phyloP scores from a whole-genome alignment of 2,888 invertebrate genomes.

The Nipponacmea schrenckii region DNA sequence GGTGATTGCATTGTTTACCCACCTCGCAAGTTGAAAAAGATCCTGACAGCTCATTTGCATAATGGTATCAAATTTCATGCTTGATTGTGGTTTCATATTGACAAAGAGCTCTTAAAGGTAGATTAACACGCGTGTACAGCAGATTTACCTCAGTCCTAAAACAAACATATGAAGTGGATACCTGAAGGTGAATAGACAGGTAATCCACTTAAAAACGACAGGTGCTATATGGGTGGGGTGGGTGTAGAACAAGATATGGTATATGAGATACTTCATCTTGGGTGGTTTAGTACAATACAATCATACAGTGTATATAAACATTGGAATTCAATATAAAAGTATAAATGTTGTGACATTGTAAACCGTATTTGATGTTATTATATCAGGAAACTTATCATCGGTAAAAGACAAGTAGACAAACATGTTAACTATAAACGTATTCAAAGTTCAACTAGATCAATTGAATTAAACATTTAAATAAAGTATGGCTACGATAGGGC shows the following conservation, averaged over 20 bases:
- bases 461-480: too few species aligned
- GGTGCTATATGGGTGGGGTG: conserved; percentile 8
- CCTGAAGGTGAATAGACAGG: conserved; percentile 3
- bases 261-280: background rate
- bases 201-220: conserved; percentile 2
- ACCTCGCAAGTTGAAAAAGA: conserved; percentile 8
- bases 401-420: too few species aligned
- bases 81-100: conserved; percentile 6
- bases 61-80: conserved; percentile 7
- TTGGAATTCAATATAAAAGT: too few species aligned
- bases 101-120: conserved; percentile 6
- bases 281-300: background rate
- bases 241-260: background rate
- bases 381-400: too few species aligned
- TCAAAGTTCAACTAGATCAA: too few species aligned
- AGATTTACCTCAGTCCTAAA: background rate
- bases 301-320: too few species aligned
- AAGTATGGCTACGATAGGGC: too few species aligned
- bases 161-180: conserved; percentile 5
- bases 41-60: conserved; percentile 7
- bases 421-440: too few species aligned
- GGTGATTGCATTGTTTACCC: conserved; percentile 9
- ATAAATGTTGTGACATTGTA: too few species aligned
- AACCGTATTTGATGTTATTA: too few species aligned
- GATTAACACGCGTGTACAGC: conserved; percentile 9